These are phyloP conservation scores for Calycopis cecrops DNA, from an alignment of 1,140 invertebrate species.

Conservation along the genomic window DNA sequence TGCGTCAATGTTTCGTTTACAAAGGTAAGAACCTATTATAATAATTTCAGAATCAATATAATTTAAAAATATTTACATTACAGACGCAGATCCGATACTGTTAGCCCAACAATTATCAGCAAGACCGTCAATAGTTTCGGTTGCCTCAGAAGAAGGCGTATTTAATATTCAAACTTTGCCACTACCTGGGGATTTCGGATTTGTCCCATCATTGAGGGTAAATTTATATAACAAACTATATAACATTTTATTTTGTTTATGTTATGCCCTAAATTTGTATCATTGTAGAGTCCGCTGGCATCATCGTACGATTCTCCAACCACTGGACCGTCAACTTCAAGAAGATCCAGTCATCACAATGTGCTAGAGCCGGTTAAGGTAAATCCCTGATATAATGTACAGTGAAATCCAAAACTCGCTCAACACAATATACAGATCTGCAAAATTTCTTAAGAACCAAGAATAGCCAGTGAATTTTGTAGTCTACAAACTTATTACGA, in stretches of 20 bases:
- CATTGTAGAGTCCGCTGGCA: constrained; percentile 46
- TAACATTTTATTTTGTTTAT: neutral
- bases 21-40: neutral
- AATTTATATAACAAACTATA: constrained; percentile 2
- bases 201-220: constrained; percentile 57
- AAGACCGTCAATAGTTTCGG: constrained; percentile 62
- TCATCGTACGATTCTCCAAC: constrained; percentile 54
- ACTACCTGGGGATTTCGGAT: constrained; percentile 58
- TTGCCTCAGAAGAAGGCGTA: constrained; percentile 61
- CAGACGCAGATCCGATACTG: constrained; percentile 60
- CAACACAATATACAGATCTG: too few species aligned
- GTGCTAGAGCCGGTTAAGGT: constrained; percentile 59
- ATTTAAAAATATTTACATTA: neutral
- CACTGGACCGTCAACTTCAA: constrained; percentile 53
- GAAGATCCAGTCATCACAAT: constrained; percentile 60
- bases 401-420: too few species aligned
- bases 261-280: constrained; percentile 4
- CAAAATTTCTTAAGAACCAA: too few species aligned
- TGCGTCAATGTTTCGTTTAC: neutral
- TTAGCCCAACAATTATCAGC: constrained; percentile 63
- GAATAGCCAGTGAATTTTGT: too few species aligned
- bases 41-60: too few species aligned
- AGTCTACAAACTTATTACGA: too few species aligned
- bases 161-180: constrained; percentile 56
- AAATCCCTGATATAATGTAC: neutral